phyloP scores from a whole-genome alignment of 2,797 vertebrate species.

The Glyptemys insculpta region DNA sequence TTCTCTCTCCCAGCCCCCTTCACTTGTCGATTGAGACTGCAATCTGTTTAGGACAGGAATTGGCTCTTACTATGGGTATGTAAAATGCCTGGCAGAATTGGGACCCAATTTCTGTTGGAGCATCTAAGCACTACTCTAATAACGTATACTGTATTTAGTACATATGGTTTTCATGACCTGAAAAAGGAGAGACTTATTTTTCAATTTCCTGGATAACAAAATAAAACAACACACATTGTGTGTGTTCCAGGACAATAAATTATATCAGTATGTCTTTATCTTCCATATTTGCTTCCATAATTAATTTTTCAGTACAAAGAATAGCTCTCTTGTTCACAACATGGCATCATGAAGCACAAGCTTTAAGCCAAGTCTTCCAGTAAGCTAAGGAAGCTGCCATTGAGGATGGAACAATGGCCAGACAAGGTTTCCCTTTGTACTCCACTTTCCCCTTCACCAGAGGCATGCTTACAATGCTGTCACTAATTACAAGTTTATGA shows the following conservation, averaged over 20 bases:
- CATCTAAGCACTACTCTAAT: background rate
- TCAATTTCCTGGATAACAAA: background rate
- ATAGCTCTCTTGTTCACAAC: background rate
- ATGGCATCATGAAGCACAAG: slow-evolving; percentile 1
- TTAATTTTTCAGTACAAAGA: background rate
- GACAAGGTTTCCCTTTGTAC: background rate
- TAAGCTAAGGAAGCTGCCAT: background rate
- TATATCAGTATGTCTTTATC: background rate
- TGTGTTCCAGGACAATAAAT: background rate
- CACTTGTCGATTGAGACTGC: background rate
- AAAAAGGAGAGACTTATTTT: background rate
- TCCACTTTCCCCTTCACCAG: background rate
- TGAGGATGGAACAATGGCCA: background rate
- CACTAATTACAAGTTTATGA: slow-evolving; percentile 38
- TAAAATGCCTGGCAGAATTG: background rate
- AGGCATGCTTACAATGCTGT: background rate
- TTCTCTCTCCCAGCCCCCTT: background rate
- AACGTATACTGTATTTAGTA: background rate
- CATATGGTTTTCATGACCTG: fast-evolving
- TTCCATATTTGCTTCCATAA: slow-evolving; percentile 30
- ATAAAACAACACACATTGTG: background rate
- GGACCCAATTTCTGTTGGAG: background rate
- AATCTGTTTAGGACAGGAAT: background rate
- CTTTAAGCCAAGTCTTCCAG: slow-evolving; percentile 15
- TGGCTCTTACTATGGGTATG: background rate